These are phyloP conservation scores for Drosophila nasuta DNA, from an alignment of 1,140 invertebrate species.

Conservation along the genomic window DNA sequence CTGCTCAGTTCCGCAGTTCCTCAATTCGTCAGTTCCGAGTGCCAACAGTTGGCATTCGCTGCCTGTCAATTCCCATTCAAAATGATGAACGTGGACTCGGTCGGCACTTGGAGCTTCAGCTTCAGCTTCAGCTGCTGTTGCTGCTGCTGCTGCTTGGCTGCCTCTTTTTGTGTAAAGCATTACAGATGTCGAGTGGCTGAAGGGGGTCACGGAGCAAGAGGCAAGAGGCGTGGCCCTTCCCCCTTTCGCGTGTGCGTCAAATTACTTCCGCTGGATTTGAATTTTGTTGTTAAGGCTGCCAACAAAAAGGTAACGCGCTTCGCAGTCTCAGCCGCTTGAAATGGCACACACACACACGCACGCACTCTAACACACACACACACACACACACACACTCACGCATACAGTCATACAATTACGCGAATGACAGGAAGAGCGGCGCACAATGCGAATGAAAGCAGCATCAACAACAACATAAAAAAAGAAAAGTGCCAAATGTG, in stretches of 20 bases:
- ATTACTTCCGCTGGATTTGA: slow-evolving; percentile 81
- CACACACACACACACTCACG: slow-evolving; percentile 34
- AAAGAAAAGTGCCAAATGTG: slow-evolving; percentile 73
- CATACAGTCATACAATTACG: slow-evolving; percentile 66
- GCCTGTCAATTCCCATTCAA: slow-evolving; percentile 71
- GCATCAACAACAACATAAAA: slow-evolving; percentile 11
- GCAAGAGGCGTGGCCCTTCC: slow-evolving; percentile 7
- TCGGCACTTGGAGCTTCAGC: no score
- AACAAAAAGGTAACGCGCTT: slow-evolving; percentile 67
- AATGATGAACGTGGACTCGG: slow-evolving; percentile 42
- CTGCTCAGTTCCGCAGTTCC: slow-evolving; percentile 46
- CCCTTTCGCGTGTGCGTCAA: slow-evolving; percentile 64
- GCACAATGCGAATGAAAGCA: slow-evolving; percentile 75
- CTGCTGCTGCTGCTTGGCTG: not conserved
- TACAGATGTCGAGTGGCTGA: not conserved
- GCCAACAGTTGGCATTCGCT: slow-evolving; percentile 12
- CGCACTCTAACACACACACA: no score
- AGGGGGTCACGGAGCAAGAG: not conserved
- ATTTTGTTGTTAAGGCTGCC: slow-evolving; percentile 72
- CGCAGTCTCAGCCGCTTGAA: slow-evolving; percentile 62
- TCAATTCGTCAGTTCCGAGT: slow-evolving; percentile 49
- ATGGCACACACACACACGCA: slow-evolving; percentile 53
- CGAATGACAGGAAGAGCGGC: slow-evolving; percentile 80
- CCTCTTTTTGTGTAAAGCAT: not conserved
- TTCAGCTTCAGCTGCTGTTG: no score